A percentile compares a stretch with the other conserved stretches of the same genome.
Evolutionary conservation across 2,797 vertebrate species (phyloP).

Genomic region (Natrix natrix): DNA sequence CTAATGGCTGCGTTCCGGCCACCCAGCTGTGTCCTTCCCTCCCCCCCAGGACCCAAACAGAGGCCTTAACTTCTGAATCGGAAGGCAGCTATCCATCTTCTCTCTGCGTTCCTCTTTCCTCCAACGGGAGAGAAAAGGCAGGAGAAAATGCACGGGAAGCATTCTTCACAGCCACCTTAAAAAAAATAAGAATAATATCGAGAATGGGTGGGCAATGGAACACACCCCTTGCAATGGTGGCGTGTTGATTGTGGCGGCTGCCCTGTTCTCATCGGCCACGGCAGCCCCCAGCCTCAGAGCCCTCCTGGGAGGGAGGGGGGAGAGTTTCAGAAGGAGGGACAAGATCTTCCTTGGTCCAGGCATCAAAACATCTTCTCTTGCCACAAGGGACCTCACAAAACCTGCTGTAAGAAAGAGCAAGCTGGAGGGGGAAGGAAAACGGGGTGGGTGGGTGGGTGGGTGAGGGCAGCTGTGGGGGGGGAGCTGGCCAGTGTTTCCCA

Average conservation of each 20-base stretch:
- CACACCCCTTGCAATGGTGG: not conserved
- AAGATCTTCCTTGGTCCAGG: too few species aligned
- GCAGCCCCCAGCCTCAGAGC: not conserved
- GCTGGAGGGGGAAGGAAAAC: not conserved
- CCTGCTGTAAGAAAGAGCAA: not conserved
- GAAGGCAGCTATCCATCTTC: not conserved
- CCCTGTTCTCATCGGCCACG: not conserved
- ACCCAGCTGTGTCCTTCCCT: not conserved
- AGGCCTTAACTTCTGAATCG: not conserved
- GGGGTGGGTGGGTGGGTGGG: too few species aligned
- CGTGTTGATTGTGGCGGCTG: not conserved
- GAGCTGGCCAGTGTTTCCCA: not conserved
- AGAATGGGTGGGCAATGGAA: not conserved
- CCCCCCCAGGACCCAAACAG: not conserved
- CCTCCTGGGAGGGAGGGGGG: not conserved
- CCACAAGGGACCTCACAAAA: not conserved
- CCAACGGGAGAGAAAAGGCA: too few species aligned
- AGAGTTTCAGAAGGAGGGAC: rapidly evolving
- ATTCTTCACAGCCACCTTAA: not conserved
- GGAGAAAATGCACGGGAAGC: not conserved
- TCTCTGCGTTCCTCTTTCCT: not conserved
- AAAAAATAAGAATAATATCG: not conserved
- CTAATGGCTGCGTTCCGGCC: not conserved
- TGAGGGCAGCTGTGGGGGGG: not conserved
- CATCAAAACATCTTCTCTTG: too few species aligned